These are phyloP conservation scores for Tetrax tetrax DNA, from an alignment of 2,113 vertebrate genomes.

Conservation along the genomic window DNA sequence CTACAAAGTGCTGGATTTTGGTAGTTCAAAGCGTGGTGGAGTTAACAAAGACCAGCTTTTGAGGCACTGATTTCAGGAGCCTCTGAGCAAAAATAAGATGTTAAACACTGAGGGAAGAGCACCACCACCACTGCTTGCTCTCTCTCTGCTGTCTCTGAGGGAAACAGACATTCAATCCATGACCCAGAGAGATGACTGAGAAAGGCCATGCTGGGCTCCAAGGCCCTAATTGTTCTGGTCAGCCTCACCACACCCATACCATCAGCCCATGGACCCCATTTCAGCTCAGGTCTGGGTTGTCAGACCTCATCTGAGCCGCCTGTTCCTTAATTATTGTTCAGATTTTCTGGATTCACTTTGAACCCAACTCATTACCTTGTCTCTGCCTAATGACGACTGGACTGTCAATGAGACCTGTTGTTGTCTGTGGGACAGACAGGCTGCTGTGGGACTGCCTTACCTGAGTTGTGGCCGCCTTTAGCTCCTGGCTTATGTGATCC, in stretches of 20 bases:
- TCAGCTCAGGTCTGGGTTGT: neutral
- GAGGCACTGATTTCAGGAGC: neutral
- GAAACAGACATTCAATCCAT: neutral
- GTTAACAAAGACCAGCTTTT: constrained; percentile 1
- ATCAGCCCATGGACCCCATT: neutral
- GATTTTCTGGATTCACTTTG: neutral
- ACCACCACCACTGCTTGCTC: neutral
- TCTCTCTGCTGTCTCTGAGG: neutral
- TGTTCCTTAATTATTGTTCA: neutral
- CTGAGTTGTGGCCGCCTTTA: neutral
- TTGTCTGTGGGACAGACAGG: no score
- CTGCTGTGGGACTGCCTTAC: neutral
- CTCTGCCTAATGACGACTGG: neutral
- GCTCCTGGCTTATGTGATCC: neutral
- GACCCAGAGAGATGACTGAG: neutral
- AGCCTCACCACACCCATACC: neutral
- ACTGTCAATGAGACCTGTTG: neutral
- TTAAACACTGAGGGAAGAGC: neutral
- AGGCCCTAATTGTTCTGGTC: neutral
- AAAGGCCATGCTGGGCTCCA: neutral
- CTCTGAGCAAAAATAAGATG: neutral
- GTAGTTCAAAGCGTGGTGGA: neutral
- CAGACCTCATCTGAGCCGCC: neutral
- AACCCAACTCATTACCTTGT: neutral
- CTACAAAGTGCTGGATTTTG: neutral